Evolutionary conservation across 2,888 invertebrate species (phyloP).

Genomic region (Actias luna): DNA sequence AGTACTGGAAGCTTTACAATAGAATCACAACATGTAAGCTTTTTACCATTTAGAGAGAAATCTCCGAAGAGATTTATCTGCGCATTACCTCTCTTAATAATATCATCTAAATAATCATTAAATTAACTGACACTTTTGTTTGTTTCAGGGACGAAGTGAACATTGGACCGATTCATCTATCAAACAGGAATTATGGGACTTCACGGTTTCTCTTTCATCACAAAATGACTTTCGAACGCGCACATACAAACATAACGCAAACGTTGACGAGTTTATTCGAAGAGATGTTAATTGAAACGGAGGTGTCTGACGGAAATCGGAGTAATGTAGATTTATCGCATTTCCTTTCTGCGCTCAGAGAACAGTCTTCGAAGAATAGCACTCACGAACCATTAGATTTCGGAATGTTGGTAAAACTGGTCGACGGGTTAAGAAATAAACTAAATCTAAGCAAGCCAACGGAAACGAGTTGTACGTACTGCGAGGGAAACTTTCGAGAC

Average conservation of each 20-base stretch:
- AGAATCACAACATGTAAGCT: too few species aligned
- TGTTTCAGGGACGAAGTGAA: conserved; percentile 35
- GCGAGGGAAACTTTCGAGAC: conserved; percentile 82
- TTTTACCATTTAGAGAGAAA: too few species aligned
- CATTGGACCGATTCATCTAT: conserved; percentile 12
- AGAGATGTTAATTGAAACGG: conserved; percentile 64
- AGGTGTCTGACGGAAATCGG: conserved; percentile 53
- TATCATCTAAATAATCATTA: too few species aligned
- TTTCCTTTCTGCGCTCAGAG: conserved; percentile 57
- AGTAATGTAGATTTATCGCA: conserved; percentile 59
- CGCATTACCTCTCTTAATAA: too few species aligned
- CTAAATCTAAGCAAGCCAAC: conserved; percentile 59
- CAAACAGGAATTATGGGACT: conserved; percentile 23
- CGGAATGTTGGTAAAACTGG: conserved; percentile 62
- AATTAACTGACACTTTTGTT: conserved; percentile 12
- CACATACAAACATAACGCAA: conserved; percentile 63
- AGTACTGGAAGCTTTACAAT: too few species aligned
- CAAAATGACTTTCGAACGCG: conserved; percentile 54
- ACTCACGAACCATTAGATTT: conserved; percentile 64
- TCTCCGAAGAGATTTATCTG: too few species aligned
- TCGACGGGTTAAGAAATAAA: conserved; percentile 61
- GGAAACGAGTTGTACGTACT: conserved; percentile 74
- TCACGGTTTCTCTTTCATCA: conserved; percentile 10
- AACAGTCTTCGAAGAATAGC: conserved; percentile 52
- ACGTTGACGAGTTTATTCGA: conserved; percentile 66